Percentiles rank a stretch among this genome's conserved stretches.
Evolutionary conservation across 2,113 vertebrate species (phyloP).

Genomic region (Ctenomys sociabilis): DNA sequence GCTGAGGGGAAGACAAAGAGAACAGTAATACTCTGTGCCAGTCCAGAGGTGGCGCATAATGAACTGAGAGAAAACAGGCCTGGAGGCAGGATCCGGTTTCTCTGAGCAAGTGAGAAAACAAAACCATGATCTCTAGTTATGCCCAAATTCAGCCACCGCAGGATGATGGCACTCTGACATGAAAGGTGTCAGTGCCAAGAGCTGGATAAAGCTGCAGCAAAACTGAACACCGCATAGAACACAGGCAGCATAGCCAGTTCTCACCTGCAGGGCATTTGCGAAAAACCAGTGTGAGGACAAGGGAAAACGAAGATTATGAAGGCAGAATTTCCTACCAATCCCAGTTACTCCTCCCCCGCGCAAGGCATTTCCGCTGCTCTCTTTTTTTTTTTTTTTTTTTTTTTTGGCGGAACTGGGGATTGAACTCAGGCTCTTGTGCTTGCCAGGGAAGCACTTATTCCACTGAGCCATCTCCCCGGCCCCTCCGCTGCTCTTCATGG

Average conservation of each 20-base stretch:
- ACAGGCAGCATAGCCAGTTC: neutral
- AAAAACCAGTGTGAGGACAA: slow-evolving; percentile 39
- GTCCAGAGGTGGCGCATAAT: slow-evolving; percentile 6
- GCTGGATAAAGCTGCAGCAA: slow-evolving; percentile 6
- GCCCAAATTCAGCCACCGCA: slow-evolving; percentile 3
- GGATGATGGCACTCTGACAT: neutral
- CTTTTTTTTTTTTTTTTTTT: too few species aligned
- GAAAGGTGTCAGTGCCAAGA: slow-evolving; percentile 19
- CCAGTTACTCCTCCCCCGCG: neutral
- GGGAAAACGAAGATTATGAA: slow-evolving; percentile 37
- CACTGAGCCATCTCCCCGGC: too few species aligned
- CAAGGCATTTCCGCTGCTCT: too few species aligned
- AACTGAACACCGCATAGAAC: slow-evolving; percentile 14
- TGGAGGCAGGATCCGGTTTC: slow-evolving; percentile 30
- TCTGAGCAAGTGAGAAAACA: slow-evolving; percentile 48
- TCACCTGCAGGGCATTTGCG: neutral
- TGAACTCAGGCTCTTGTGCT: too few species aligned
- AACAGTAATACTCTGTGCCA: slow-evolving; percentile 1
- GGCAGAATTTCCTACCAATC: neutral
- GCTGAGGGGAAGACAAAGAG: neutral
- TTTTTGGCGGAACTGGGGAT: too few species aligned
- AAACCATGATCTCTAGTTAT: neutral
- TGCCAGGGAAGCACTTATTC: too few species aligned
- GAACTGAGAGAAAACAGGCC: slow-evolving; percentile 36
- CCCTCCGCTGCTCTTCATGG: neutral